phyloP scores from a whole-genome alignment of 2,888 invertebrate genomes.

The Cheilosia vulpina region DNA sequence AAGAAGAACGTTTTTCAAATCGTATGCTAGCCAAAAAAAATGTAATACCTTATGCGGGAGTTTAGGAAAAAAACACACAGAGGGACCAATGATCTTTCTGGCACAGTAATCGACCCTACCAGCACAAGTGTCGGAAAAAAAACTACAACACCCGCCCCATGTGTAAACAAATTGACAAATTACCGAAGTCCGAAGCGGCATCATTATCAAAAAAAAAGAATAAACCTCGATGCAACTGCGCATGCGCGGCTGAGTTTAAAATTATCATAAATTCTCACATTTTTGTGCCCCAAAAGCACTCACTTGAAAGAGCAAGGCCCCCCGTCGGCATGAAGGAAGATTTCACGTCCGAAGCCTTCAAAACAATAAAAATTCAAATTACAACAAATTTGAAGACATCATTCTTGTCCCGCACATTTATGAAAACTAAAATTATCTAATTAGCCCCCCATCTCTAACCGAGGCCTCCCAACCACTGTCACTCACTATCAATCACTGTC shows the following conservation, averaged over 20 bases:
- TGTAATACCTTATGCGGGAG: no score
- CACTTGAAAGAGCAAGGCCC: background rate
- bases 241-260: conserved; percentile 43
- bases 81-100: no score
- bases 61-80: no score
- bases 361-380: conserved; percentile 46
- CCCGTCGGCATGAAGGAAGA: conserved; percentile 35
- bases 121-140: background rate
- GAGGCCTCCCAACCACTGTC: conserved; percentile 24
- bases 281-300: conserved; percentile 15
- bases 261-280: conserved; percentile 68
- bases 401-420: conserved; percentile 17
- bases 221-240: conserved; percentile 35
- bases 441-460: conserved; percentile 19
- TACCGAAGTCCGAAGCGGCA: conserved; percentile 76
- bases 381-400: conserved; percentile 42
- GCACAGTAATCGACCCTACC: background rate
- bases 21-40: no score
- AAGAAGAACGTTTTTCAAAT: no score
- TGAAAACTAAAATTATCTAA: conserved; percentile 10
- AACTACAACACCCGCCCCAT: conserved; percentile 23
- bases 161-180: conserved; percentile 82
- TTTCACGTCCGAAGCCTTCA: background rate
- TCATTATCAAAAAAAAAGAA: conserved; percentile 15
- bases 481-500: conserved; percentile 44